phyloP scores from a whole-genome alignment of 2,888 invertebrate genomes.

The Glaucopsyche alexis region DNA sequence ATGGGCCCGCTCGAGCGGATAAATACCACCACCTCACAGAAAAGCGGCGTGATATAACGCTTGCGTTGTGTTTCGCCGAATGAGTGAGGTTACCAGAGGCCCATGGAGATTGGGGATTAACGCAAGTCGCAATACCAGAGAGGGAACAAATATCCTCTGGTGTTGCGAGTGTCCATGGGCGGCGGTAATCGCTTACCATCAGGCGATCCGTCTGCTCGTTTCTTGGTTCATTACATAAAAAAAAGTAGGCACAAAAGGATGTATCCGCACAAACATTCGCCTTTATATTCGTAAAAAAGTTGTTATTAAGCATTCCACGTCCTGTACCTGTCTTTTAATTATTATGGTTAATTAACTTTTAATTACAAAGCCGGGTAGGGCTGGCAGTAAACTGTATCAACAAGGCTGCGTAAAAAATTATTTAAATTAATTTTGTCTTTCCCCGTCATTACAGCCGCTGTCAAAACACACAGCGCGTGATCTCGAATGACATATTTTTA shows the following conservation, averaged over 20 bases:
- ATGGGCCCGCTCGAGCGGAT: too few relatives aligned
- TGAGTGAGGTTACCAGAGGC: too few relatives aligned
- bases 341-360: slow-evolving; percentile 14
- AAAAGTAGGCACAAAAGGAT: background rate
- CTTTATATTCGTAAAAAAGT: slow-evolving; percentile 5
- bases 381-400: background rate
- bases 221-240: too few relatives aligned
- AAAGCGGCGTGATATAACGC: too few relatives aligned
- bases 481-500: slow-evolving; percentile 18
- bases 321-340: slow-evolving; percentile 13
- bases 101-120: too few relatives aligned
- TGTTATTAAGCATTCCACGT: background rate
- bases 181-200: too few relatives aligned
- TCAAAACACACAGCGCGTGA: slow-evolving; percentile 8
- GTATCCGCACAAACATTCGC: background rate
- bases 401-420: slow-evolving; percentile 13
- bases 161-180: too few relatives aligned
- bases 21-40: too few relatives aligned
- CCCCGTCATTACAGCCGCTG: background rate
- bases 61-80: too few relatives aligned
- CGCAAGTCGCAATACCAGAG: too few relatives aligned
- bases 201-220: too few relatives aligned
- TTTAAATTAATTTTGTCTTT: slow-evolving; percentile 18
- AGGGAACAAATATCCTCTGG: too few relatives aligned
- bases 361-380: background rate